A percentile compares a stretch with the other conserved stretches of the same genome.
phyloP scores from a whole-genome alignment of 1,140 invertebrate species.

The Epicauta chinensis region DNA sequence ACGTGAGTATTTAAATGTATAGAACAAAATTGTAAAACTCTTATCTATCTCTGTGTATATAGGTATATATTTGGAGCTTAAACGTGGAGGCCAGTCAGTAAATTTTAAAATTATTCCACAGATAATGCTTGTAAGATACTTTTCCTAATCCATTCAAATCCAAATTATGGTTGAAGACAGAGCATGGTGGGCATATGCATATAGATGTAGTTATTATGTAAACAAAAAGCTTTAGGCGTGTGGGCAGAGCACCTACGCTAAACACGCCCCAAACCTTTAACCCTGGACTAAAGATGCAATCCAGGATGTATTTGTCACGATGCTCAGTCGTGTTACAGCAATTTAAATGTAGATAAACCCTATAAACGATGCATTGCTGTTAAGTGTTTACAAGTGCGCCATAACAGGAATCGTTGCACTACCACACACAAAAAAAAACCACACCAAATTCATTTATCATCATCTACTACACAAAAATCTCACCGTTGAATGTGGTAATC shows the following conservation, averaged over 20 bases:
- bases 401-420: slow-evolving; percentile 1
- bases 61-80: too few relatives aligned
- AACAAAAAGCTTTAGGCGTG: slow-evolving; percentile 18
- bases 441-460: too few relatives aligned
- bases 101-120: slow-evolving; percentile 4
- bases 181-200: slow-evolving; percentile 18
- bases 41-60: too few relatives aligned
- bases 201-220: slow-evolving; percentile 26
- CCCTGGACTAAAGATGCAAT: slow-evolving; percentile 17
- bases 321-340: slow-evolving; percentile 16
- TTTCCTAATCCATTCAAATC: slow-evolving; percentile 11
- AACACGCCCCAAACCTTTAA: slow-evolving; percentile 17
- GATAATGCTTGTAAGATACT: slow-evolving; percentile 6
- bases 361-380: slow-evolving; percentile 16
- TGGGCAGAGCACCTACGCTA: slow-evolving; percentile 15
- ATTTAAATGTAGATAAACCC: slow-evolving; percentile 22
- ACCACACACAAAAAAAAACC: not conserved
- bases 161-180: slow-evolving; percentile 15
- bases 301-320: slow-evolving; percentile 23
- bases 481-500: too few relatives aligned
- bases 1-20: too few relatives aligned
- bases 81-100: not conserved
- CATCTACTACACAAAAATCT: too few relatives aligned
- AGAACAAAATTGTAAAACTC: too few relatives aligned
- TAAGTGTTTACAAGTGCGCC: slow-evolving; percentile 21